Conservation (phyloP, 1,140 invertebrate species). For the Dinothrombium tinctorium region DNA sequence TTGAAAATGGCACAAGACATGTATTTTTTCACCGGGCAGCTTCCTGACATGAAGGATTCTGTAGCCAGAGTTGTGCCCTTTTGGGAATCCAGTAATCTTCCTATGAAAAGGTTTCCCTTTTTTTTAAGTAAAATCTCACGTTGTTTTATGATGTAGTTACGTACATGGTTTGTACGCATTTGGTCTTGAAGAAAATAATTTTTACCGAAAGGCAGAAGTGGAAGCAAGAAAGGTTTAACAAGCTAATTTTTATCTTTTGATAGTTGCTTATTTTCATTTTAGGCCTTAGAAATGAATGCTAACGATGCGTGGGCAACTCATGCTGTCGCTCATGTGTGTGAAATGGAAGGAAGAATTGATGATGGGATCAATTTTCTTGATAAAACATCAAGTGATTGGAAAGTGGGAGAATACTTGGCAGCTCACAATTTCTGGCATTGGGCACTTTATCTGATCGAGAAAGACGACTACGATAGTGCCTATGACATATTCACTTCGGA, state of each 20-base stretch:
- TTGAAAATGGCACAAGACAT: conserved; percentile 30
- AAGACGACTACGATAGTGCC: conserved; percentile 22
- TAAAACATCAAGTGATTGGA: conserved; percentile 26
- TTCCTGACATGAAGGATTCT: conserved; percentile 26
- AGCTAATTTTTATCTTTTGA: neutral
- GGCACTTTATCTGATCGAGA: conserved; percentile 29
- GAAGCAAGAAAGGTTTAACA: conserved; percentile 21
- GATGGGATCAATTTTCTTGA: conserved; percentile 27
- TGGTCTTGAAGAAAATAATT: conserved; percentile 28
- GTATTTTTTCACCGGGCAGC: conserved; percentile 29
- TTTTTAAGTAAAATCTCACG: neutral
- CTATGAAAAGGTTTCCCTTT: conserved; percentile 23
- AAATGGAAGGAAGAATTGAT: conserved; percentile 26
- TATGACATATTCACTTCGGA: conserved; percentile 24
- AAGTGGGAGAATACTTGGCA: conserved; percentile 27
- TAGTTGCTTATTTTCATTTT: neutral
- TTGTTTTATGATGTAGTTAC: conserved; percentile 19
- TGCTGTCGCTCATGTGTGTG: conserved; percentile 29
- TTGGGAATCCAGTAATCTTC: conserved; percentile 22
- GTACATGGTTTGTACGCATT: conserved; percentile 32
- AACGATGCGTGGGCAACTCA: conserved; percentile 33
- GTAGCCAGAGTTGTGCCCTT: conserved; percentile 25
- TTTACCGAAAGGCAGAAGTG: conserved; percentile 26
- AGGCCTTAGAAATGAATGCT: conserved; percentile 22
- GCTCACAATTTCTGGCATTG: conserved; percentile 34